These are phyloP conservation scores for Barnardius zonarius DNA, from an alignment of 2,113 vertebrate species.

Conservation along the genomic window DNA sequence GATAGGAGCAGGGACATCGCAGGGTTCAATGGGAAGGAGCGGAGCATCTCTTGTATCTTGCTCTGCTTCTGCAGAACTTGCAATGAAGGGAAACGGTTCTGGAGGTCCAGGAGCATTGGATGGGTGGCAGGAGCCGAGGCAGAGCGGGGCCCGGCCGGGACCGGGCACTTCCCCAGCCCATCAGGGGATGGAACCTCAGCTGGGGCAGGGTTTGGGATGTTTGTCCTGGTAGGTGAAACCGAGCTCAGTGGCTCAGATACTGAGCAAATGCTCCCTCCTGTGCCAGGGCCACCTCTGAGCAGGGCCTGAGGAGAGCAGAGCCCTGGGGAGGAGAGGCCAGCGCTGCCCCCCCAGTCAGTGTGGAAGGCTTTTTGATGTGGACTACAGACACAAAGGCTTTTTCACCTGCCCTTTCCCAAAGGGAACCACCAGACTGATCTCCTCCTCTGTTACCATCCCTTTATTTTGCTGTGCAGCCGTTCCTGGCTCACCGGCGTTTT, in stretches of 20 bases:
- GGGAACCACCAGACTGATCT: not conserved
- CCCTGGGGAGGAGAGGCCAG: not conserved
- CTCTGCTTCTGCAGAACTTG: not conserved
- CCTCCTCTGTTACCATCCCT: not conserved
- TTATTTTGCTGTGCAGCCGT: not conserved
- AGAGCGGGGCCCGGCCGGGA: fast-evolving
- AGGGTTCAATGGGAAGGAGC: fast-evolving
- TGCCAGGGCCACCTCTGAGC: not conserved
- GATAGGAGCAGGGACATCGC: fast-evolving
- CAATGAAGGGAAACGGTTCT: fast-evolving
- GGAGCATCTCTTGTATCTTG: fast-evolving
- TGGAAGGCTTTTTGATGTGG: not conserved
- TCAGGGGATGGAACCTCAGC: not conserved
- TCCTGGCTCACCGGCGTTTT: not conserved
- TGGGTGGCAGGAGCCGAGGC: not conserved
- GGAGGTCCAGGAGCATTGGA: fast-evolving
- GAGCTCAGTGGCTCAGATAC: not conserved
- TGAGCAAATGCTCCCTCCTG: not conserved
- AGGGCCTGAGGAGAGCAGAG: not conserved
- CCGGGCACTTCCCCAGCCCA: fast-evolving
- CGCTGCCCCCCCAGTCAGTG: not conserved
- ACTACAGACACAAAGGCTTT: not conserved
- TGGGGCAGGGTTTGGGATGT: not conserved
- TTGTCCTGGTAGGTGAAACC: fast-evolving
- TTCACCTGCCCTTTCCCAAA: not conserved